Conservation (phyloP, 1,140 invertebrate genomes). For the Formica exsecta region DNA sequence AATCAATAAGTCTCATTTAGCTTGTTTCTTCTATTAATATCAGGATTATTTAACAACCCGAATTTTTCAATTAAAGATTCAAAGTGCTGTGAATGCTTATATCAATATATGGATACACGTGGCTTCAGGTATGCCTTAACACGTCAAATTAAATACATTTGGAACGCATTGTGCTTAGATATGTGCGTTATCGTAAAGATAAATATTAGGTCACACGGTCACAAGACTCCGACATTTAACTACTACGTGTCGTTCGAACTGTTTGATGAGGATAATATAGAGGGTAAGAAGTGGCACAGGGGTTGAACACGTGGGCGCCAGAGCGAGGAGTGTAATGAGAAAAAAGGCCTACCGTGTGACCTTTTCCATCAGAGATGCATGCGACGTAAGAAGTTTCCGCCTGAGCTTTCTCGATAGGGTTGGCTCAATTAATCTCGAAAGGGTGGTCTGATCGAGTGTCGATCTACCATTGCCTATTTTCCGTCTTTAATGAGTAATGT, state of each 20-base stretch:
- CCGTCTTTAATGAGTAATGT: neutral
- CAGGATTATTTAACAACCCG: neutral
- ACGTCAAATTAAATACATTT: neutral
- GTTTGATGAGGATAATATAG: conserved; percentile 69
- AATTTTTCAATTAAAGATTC: neutral
- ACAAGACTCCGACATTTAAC: neutral
- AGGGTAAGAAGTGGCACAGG: conserved; percentile 45
- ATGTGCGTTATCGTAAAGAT: neutral
- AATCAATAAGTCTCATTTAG: conserved; percentile 1
- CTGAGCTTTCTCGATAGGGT: neutral
- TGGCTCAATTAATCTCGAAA: conserved; percentile 21
- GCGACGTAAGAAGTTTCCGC: conserved; percentile 66
- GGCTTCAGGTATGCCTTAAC: neutral
- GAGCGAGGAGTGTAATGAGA: conserved; percentile 53
- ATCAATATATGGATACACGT: neutral
- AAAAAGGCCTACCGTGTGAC: conserved; percentile 78
- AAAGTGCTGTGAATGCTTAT: neutral
- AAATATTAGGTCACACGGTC: conserved; percentile 10
- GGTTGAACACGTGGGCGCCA: conserved; percentile 31
- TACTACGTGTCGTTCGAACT: conserved; percentile 68
- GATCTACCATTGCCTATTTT: neutral
- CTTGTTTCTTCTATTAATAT: conserved; percentile 2
- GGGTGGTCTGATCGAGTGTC: neutral
- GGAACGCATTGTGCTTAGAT: neutral
- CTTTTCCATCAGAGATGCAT: conserved; percentile 79